Conservation (phyloP, 2,888 invertebrate genomes). For the Physocephala rufipes region DNA sequence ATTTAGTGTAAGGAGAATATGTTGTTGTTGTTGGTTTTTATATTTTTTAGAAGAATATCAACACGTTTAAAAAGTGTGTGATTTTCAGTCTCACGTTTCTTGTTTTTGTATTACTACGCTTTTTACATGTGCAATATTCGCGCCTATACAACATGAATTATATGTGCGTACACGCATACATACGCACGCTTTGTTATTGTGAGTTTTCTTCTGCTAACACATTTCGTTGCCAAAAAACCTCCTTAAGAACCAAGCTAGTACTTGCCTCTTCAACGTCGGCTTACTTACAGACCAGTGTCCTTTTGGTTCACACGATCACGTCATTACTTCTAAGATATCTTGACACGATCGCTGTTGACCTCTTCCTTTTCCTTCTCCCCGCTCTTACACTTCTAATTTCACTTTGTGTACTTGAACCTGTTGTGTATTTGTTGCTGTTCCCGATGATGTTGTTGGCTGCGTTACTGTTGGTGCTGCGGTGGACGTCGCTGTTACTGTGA, state of each 20-base stretch:
- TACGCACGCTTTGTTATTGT: conserved; percentile 1
- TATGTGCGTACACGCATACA: too few species aligned
- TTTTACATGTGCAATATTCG: neutral
- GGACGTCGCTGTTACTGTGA: conserved; percentile 62
- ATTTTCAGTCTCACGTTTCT: conserved; percentile 38
- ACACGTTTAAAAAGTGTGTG: conserved; percentile 16
- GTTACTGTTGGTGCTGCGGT: conserved; percentile 43
- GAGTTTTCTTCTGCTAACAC: neutral
- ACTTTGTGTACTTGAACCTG: conserved; percentile 68
- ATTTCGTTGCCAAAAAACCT: conserved; percentile 20
- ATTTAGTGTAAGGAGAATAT: conserved; percentile 44
- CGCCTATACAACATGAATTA: neutral
- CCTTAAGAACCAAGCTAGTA: neutral
- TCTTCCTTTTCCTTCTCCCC: neutral
- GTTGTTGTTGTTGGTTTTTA: conserved; percentile 28
- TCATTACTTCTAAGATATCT: neutral
- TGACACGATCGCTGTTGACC: conserved; percentile 23
- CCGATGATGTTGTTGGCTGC: conserved; percentile 43
- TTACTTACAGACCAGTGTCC: neutral
- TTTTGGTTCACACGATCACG: neutral
- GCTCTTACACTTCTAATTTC: conserved; percentile 72
- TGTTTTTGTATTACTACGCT: conserved; percentile 36
- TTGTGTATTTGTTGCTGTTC: conserved; percentile 47
- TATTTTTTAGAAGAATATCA: neutral
- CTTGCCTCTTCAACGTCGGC: neutral